Evolutionary conservation across 1,140 invertebrate genomes (phyloP).

Genomic region (Trachymyrmex cornetzi): DNA sequence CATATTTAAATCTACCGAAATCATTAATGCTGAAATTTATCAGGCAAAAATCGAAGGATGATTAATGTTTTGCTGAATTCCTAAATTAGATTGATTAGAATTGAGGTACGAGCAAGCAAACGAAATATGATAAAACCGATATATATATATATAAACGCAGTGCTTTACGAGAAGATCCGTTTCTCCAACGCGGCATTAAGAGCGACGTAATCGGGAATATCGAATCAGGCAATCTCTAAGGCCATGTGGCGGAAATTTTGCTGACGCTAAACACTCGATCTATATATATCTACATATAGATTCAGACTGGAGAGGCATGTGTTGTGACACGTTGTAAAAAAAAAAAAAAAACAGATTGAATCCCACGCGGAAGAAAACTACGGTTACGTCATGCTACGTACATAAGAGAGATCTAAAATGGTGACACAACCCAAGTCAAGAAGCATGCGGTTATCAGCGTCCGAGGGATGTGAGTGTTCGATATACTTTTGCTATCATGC

Average conservation of each 20-base stretch:
- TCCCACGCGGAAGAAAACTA: conserved; percentile 16
- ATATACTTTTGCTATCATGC: conserved; percentile 43
- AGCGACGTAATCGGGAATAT: conserved; percentile 47
- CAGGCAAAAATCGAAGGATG: neutral
- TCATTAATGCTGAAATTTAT: conserved; percentile 9
- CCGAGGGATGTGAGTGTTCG: conserved; percentile 12
- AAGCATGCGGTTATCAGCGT: conserved; percentile 56
- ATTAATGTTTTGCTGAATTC: neutral
- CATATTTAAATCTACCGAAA: neutral
- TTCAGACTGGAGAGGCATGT: neutral
- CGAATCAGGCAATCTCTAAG: conserved; percentile 41
- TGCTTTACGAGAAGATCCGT: neutral
- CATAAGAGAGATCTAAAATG: conserved; percentile 29
- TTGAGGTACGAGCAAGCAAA: neutral
- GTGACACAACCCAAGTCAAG: conserved; percentile 35
- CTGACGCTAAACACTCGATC: conserved; percentile 1
- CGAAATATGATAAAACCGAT: conserved; percentile 4
- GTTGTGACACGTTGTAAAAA: conserved; percentile 21
- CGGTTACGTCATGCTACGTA: conserved; percentile 37
- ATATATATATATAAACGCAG: neutral
- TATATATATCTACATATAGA: neutral
- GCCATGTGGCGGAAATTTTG: neutral
- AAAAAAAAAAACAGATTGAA: neutral
- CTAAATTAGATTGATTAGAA: conserved; percentile 8
- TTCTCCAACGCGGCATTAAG: conserved; percentile 30